Conservation (phyloP, 2,797 vertebrate genomes). For the Gymnothorax javanicus region DNA sequence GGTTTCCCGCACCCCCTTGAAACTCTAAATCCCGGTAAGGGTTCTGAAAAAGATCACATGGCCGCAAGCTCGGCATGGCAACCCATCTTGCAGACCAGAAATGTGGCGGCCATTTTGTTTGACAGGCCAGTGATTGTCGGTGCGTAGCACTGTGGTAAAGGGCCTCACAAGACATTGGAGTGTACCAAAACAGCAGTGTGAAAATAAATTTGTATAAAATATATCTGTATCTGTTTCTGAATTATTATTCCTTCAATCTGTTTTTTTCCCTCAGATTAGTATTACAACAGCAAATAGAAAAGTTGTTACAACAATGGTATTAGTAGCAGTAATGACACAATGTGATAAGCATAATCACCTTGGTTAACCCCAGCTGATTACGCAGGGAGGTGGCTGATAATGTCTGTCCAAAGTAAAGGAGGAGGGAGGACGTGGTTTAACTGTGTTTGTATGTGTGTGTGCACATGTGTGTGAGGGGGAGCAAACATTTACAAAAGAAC, state of each 20-base stretch:
- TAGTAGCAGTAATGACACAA: conserved; percentile 12
- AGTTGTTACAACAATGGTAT: conserved; percentile 15
- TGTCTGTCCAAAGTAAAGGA: conserved; percentile 62
- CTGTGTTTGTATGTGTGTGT: conserved; percentile 37
- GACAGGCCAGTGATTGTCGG: neutral
- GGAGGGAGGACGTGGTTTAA: conserved; percentile 51
- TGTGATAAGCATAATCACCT: neutral
- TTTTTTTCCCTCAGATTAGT: neutral
- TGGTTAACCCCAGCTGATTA: conserved; percentile 35
- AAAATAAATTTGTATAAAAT: conserved; percentile 10
- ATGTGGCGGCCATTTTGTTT: neutral
- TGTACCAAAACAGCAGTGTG: neutral
- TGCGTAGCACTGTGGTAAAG: neutral
- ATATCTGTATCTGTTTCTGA: neutral
- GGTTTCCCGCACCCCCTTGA: neutral
- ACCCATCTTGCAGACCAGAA: neutral
- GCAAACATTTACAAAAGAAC: conserved; percentile 74
- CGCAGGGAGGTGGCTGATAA: conserved; percentile 68
- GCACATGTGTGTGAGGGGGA: conserved; percentile 53
- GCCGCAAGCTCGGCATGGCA: neutral
- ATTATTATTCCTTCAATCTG: neutral
- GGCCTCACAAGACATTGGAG: neutral
- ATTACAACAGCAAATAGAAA: conserved; percentile 9
- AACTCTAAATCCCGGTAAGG: neutral
- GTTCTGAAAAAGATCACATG: neutral